These are phyloP conservation scores for Triplophysa rosa DNA, from an alignment of 2,113 vertebrate species.

Conservation along the genomic window DNA sequence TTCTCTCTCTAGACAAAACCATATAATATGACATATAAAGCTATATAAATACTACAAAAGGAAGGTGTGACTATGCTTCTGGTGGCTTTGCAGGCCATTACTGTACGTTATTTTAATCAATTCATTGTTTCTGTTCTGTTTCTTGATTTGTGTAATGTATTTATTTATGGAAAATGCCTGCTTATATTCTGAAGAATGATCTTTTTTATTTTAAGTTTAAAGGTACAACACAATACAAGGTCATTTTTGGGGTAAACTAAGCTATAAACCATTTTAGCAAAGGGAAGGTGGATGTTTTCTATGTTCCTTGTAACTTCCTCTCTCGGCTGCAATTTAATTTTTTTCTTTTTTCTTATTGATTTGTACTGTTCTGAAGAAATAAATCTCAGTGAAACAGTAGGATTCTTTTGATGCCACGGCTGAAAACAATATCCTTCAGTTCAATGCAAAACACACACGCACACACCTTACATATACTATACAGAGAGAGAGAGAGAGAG, in stretches of 20 bases:
- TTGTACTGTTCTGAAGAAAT: background rate
- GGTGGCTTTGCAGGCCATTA: background rate
- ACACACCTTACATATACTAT: no score
- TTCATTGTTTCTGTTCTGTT: background rate
- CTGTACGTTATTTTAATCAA: background rate
- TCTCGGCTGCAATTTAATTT: no score
- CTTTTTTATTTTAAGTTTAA: no score
- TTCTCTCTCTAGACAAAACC: background rate
- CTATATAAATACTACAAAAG: background rate
- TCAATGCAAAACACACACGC: background rate
- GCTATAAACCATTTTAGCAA: background rate
- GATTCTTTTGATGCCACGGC: background rate
- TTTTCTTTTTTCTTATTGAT: background rate
- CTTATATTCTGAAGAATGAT: no score
- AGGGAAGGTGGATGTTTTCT: background rate
- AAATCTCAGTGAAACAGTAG: background rate
- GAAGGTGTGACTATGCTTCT: conserved; percentile 18
- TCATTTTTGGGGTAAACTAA: no score
- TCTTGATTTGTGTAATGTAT: background rate
- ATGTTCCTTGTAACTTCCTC: background rate
- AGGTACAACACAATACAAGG: no score
- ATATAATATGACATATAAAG: conserved; percentile 15
- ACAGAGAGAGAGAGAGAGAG: background rate
- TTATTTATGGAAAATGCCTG: background rate
- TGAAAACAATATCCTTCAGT: background rate